Percentiles rank a stretch among this genome's conserved stretches.
phyloP scores from a whole-genome alignment of 2,113 vertebrate genomes.

The Nestor notabilis region DNA sequence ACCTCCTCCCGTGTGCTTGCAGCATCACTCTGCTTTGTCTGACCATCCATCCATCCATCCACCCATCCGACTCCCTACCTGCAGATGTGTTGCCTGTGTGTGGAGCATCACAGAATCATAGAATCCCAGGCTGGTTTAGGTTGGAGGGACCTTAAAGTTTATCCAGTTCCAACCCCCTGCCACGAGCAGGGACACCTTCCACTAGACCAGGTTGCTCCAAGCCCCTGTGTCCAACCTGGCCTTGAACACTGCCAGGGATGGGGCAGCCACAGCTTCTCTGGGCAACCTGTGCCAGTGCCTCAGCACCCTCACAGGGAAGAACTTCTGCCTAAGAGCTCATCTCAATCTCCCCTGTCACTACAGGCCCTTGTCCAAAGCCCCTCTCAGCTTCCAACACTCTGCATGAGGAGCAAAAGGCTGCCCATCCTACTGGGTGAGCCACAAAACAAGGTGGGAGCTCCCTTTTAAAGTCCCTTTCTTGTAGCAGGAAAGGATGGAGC shows the following conservation, averaged over 20 bases:
- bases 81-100: not conserved
- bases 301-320: too few relatives aligned
- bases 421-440: rapidly evolving
- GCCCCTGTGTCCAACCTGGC: too few relatives aligned
- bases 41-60: not conserved
- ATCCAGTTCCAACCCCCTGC: not conserved
- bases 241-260: too few relatives aligned
- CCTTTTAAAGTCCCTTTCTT: not conserved
- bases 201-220: not conserved
- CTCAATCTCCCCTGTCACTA: not conserved
- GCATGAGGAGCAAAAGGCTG: not conserved
- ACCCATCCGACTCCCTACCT: too few relatives aligned
- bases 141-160: not conserved
- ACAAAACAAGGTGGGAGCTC: not conserved
- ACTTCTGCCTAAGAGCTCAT: too few relatives aligned
- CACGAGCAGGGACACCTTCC: not conserved
- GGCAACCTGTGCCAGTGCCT: too few relatives aligned
- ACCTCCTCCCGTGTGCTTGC: rapidly evolving
- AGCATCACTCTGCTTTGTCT: not conserved
- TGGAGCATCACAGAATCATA: not conserved
- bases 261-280: too few relatives aligned
- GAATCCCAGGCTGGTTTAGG: not conserved
- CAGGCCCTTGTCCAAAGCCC: not conserved
- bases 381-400: not conserved
- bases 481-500: rapidly evolving